Base-by-base conservation (phyloP, 2,797 vertebrate species). In the Pipistrellus pygmaeus region DNA sequence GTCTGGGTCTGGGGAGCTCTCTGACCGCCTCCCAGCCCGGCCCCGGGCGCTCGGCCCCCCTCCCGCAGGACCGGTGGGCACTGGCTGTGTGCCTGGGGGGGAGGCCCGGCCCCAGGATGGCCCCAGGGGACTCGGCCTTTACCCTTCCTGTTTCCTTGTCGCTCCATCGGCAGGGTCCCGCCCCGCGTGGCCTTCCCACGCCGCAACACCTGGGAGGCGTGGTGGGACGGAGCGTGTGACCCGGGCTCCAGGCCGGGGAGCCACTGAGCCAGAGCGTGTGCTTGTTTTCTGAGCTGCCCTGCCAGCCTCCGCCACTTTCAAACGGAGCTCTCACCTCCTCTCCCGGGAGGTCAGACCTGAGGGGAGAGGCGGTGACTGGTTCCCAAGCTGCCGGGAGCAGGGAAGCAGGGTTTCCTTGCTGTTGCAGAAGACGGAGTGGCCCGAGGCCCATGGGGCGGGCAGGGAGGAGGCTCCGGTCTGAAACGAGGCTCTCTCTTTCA, bases 11-110 rank as follows among this genome's bases (percentile, higher is more conserved):
- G 75, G 78, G 92, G 88, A 75, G 93, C 75, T 66, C 72, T 66
- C 64, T 96, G 87, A 94, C 95, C 95, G 64, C 89, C 92, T 91
- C 96, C 68, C 57, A 53, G 90, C 91, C 96, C 95, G 97, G 93
- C 89, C 95, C 92, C 6, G 44, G 77, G 95, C 82, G 77, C 92
- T 35, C 30, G 17, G 46, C 62, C 73, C 95, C 92, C 95, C 92
- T 48, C 78, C 88, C 57, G 48, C 68, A 48, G 21, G 78, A 68
- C 44, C 75, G 20, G 23, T 83, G 41, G 81, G 91, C 44, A 23
- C 15, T 17, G 85, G 53, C 41, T 2, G 2, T 13, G 0, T 27
- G 30, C 5, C 18, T 69, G 32, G 9, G n/a, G 55, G 84, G 72
- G 41, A 72, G 72, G 82, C 30, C 3, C 7, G 89, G 32, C 48